Conservation (phyloP, 2,113 vertebrate species). For the Dendrocopos noguchii region DNA sequence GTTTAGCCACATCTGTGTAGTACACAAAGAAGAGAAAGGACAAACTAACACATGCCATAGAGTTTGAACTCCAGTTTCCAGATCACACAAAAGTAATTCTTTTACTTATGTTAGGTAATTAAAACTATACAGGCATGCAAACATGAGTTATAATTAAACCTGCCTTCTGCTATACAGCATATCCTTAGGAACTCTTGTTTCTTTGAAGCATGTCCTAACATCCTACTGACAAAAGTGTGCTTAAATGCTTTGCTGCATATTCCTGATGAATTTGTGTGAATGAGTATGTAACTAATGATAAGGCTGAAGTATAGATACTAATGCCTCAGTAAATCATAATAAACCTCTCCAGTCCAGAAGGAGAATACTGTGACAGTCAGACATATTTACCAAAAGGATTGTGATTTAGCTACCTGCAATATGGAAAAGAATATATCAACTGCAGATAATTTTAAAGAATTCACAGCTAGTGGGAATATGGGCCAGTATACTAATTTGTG, state of each 20-base stretch:
- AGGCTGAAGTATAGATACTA: neutral
- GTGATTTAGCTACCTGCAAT: neutral
- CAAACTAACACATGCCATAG: neutral
- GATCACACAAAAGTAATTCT: neutral
- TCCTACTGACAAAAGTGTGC: neutral
- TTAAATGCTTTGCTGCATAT: neutral
- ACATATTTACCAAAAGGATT: neutral
- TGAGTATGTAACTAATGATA: neutral
- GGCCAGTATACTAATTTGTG: neutral
- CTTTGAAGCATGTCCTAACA: neutral
- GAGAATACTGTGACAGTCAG: neutral
- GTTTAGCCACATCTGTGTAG: neutral
- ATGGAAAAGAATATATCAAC: neutral
- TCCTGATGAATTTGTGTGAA: neutral
- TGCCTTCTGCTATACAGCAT: neutral
- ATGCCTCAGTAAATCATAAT: neutral
- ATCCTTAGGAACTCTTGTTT: neutral
- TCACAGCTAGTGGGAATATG: neutral
- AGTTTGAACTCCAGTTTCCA: neutral
- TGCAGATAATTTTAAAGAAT: neutral
- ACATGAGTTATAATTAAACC: slow-evolving; percentile 1
- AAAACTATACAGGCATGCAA: neutral
- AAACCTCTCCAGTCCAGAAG: neutral
- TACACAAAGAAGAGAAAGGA: neutral
- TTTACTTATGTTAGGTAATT: neutral